Evolutionary conservation across 1,140 invertebrate species (phyloP).

Genomic region (Ylistrum balloti): DNA sequence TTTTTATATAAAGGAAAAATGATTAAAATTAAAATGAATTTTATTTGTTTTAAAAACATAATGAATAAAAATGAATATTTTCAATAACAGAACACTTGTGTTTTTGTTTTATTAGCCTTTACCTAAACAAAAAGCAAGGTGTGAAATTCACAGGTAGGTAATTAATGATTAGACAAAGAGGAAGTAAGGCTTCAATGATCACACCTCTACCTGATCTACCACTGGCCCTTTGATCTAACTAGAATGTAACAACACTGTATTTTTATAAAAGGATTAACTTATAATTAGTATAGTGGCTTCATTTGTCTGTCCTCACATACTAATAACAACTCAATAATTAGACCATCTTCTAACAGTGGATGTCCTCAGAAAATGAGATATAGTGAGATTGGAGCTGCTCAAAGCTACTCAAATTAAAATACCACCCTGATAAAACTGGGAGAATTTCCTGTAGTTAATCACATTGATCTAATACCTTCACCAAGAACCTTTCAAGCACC

Average conservation of each 20-base stretch:
- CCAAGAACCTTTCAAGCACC: background rate
- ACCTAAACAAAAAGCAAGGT: too few relatives aligned
- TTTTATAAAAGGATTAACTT: background rate
- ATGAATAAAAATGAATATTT: too few relatives aligned
- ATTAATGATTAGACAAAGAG: background rate
- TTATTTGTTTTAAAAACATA: too few relatives aligned
- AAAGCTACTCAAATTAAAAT: constrained; percentile 26
- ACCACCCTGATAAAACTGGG: background rate
- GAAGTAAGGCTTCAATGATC: background rate
- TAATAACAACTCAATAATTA: background rate
- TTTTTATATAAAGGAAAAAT: too few relatives aligned
- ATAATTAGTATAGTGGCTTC: background rate
- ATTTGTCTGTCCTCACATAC: background rate
- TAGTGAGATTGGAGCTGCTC: background rate
- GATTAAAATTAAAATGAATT: too few relatives aligned
- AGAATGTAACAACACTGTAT: background rate
- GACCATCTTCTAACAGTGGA: background rate
- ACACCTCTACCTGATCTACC: background rate
- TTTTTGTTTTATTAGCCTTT: too few relatives aligned
- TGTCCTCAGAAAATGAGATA: background rate
- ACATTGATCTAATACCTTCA: background rate
- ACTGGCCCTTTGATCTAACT: background rate
- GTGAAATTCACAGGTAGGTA: background rate
- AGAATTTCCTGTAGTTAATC: background rate
- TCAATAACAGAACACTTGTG: too few relatives aligned